Percentiles rank a stretch among this genome's conserved stretches.
phyloP scores from a whole-genome alignment of 2,888 invertebrate genomes.

The Nephrotoma guestfalica region DNA sequence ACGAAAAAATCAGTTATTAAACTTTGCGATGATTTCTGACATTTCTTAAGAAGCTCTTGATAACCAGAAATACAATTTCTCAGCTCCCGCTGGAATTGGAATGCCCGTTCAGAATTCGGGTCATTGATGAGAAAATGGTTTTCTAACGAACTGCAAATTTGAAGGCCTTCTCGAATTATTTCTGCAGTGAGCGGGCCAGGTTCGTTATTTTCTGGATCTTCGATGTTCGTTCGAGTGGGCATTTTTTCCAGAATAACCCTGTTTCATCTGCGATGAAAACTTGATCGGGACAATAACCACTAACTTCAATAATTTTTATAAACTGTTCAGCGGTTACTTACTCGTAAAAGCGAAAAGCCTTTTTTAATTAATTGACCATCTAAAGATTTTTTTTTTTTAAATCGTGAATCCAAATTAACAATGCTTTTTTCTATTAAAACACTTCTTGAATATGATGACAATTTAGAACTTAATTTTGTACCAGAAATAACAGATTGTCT shows the following conservation, averaged over 20 bases:
- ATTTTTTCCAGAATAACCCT: no score
- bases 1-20: neutral
- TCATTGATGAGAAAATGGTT: conserved; percentile 6
- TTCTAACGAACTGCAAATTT: conserved; percentile 3
- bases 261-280: no score
- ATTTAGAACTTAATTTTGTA: neutral
- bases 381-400: neutral
- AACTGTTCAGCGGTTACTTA: neutral
- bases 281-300: no score
- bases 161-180: conserved; percentile 4
- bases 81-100: conserved; percentile 1
- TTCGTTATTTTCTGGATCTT: neutral
- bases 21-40: neutral
- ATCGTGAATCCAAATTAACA: neutral
- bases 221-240: neutral
- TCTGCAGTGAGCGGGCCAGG: neutral
- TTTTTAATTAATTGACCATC: neutral
- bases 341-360: neutral
- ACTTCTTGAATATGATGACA: neutral
- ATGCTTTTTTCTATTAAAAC: neutral
- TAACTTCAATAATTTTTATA: no score
- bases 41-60: neutral
- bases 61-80: neutral
- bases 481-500: neutral
- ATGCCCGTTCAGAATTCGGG: neutral